These are phyloP conservation scores for Xestoiulus laeticollis DNA, from an alignment of 2,888 invertebrate species.

Conservation along the genomic window DNA sequence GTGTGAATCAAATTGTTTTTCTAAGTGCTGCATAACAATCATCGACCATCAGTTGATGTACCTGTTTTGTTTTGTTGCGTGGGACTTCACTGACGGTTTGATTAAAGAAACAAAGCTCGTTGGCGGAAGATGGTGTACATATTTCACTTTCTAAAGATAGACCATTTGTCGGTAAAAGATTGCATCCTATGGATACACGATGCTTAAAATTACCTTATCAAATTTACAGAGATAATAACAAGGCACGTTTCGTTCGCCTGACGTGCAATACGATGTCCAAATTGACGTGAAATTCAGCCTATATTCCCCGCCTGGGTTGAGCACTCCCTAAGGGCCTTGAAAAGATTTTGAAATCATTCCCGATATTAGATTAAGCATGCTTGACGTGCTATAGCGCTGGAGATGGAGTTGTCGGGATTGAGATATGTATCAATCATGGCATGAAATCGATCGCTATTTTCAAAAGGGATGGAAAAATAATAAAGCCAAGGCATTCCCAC, in stretches of 20 bases:
- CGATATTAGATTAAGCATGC: neutral
- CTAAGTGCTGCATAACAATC: neutral
- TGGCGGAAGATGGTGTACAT: neutral
- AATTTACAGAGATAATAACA: constrained; percentile 8
- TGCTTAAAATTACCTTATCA: neutral
- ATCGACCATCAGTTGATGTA: constrained; percentile 5
- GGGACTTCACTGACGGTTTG: neutral
- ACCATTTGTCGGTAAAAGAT: neutral
- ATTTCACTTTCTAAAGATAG: constrained; percentile 29
- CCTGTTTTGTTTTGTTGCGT: constrained; percentile 3
- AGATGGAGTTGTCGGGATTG: neutral
- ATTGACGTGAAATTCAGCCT: neutral
- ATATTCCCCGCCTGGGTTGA: neutral
- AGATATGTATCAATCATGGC: neutral
- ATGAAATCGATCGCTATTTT: neutral
- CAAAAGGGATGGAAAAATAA: neutral
- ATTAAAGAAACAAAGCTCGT: neutral
- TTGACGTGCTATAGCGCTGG: neutral
- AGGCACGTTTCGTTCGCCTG: constrained; percentile 17
- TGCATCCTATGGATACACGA: constrained; percentile 7
- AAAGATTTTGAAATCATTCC: constrained; percentile 20
- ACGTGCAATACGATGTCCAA: constrained; percentile 7
- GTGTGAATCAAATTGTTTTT: neutral
- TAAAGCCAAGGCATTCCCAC: neutral
- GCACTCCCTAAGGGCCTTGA: neutral